Evolutionary conservation across 2,113 vertebrate species (phyloP), one percentile per base, ranked within the genome.

Genomic region (Tylochromis polylepis): DNA sequence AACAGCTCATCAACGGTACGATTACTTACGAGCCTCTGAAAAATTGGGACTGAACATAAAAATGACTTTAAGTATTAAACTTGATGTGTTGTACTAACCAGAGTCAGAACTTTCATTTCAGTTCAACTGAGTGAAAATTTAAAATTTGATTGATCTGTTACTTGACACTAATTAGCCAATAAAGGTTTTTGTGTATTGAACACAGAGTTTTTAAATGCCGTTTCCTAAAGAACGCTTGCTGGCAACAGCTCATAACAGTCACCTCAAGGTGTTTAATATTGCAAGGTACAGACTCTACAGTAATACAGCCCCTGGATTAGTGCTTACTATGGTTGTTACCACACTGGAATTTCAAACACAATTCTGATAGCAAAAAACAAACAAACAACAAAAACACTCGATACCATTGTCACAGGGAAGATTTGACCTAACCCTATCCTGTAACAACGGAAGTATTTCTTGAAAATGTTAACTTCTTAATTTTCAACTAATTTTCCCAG

Each of bases 351-450:
- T 5, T 59, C 4, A 59, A 59, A 10, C 27, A 59, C 27, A 59
- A 59, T 27, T 3, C 4, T 16, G 57, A 59, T 24, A 58, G 12
- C 56, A n/a, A n/a, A n/a, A n/a, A n/a, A n/a, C n/a, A n/a, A n/a
- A n/a, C n/a, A n/a, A n/a, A n/a, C 1, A 12, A 6, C 8, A 58
- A 53, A 58, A 58, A 29, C 7, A 59, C 57, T 59, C 24, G 5
- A 5, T 0, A 31, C 29, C 27, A 59, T 16, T 59, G 29, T 59
- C 2, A 0, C 3, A 24, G 14, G 57, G 27, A 59, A 59, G 57
- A 59, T 16, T 29, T 59, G 27, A 29, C 14, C 57, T 59, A 14
- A 29, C 14, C 57, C 27, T 3, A 0, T 59, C 57, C 57, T 59
- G 57, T 59, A 14, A 18, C 29, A 59, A 31, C 53, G 20, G 57